phyloP scores from a whole-genome alignment of 2,888 invertebrate genomes.

The Cheilosia pagana region DNA sequence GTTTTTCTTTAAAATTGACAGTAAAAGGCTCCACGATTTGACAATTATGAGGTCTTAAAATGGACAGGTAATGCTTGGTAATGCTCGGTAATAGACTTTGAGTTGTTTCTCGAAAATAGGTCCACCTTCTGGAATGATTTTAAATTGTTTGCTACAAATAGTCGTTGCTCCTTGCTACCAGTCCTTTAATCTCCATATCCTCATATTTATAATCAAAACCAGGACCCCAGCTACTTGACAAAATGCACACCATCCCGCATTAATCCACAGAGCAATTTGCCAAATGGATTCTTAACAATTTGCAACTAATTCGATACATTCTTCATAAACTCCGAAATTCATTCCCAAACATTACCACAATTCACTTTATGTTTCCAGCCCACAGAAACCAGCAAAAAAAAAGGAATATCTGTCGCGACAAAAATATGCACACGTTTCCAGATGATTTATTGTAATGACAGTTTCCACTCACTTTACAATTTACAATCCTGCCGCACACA shows the following conservation, averaged over 20 bases:
- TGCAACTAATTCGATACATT: constrained; percentile 41
- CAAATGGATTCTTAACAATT: constrained; percentile 57
- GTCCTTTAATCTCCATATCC: too few species aligned
- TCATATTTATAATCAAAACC: too few species aligned
- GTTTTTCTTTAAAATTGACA: too few species aligned
- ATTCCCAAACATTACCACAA: constrained; percentile 48
- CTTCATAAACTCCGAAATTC: constrained; percentile 53
- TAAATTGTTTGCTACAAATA: too few species aligned
- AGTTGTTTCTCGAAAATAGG: too few species aligned
- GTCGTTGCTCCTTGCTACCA: too few species aligned
- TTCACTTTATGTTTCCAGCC: constrained; percentile 10
- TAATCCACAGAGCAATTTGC: constrained; percentile 56
- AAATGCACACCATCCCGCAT: not conserved
- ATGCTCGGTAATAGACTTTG: too few species aligned
- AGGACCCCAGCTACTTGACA: not conserved
- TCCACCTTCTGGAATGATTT: too few species aligned
- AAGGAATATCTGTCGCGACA: constrained; percentile 44
- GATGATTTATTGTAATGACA: constrained; percentile 71
- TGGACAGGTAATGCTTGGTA: too few species aligned
- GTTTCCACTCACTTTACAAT: constrained; percentile 68
- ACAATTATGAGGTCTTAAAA: too few species aligned
- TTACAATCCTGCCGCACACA: constrained; percentile 29
- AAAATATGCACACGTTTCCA: constrained; percentile 63
- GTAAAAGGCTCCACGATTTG: too few species aligned
- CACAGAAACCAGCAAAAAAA: constrained; percentile 6